These are phyloP conservation scores for Coccyzus lansbergi DNA, from an alignment of 2,797 vertebrate species.

Conservation along the genomic window DNA sequence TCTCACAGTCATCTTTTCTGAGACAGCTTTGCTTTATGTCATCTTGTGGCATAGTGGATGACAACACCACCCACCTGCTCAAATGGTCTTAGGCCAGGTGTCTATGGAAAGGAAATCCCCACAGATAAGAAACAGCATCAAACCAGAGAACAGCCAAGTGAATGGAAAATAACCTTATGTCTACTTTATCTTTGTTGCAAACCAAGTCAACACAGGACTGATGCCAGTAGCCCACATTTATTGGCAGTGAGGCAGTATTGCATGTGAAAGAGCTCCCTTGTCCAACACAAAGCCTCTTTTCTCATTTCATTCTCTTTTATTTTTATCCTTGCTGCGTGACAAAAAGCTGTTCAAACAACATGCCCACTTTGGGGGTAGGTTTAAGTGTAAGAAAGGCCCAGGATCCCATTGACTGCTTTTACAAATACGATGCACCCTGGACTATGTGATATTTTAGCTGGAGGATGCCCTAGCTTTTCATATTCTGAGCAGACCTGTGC, in stretches of 20 bases:
- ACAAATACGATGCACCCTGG: too few relatives aligned
- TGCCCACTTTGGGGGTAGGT: neutral
- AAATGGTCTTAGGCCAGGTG: neutral
- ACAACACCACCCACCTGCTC: neutral
- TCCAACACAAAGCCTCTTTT: neutral
- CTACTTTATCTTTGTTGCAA: neutral
- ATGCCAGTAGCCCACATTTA: neutral
- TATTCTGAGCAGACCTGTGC: neutral
- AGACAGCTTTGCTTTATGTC: neutral
- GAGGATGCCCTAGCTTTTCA: neutral
- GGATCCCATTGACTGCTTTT: neutral
- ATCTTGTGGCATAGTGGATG: neutral
- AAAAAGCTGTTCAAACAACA: neutral
- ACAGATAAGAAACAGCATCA: neutral
- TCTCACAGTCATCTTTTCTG: conserved; percentile 18
- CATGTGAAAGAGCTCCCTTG: neutral
- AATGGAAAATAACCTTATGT: neutral
- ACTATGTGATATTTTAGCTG: neutral
- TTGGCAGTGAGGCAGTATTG: neutral
- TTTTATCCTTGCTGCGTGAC: neutral
- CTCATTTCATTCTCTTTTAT: neutral
- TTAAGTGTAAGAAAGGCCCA: neutral
- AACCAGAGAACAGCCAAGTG: neutral
- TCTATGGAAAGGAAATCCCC: neutral
- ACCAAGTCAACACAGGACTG: neutral